Evolutionary conservation across 2,113 vertebrate species (phyloP).

Genomic region (Vidua macroura): DNA sequence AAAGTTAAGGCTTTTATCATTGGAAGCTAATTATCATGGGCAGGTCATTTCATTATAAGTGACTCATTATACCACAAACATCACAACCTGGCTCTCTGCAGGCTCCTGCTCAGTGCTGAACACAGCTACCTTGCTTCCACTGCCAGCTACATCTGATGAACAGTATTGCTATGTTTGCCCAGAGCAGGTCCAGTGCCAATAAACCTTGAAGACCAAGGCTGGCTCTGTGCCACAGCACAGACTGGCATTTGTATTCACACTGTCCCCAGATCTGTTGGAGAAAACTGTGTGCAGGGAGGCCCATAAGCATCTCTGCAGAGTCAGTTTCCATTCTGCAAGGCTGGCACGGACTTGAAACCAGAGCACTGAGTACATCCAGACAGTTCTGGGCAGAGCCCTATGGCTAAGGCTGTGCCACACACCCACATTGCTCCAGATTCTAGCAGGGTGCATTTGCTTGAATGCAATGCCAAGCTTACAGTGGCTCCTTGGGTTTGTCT

Average conservation of each 20-base stretch:
- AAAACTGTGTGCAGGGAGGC: background rate
- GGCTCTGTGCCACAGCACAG: background rate
- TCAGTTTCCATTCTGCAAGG: background rate
- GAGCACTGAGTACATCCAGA: accelerated
- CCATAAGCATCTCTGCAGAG: background rate
- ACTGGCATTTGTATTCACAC: background rate
- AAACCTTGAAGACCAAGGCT: background rate
- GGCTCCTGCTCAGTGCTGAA: background rate
- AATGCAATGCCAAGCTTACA: background rate
- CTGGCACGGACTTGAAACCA: background rate
- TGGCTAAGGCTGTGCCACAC: background rate
- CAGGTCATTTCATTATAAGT: background rate
- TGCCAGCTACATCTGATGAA: background rate
- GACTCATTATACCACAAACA: background rate
- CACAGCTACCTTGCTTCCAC: background rate
- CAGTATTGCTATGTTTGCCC: background rate
- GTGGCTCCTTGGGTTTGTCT: background rate
- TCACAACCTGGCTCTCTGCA: background rate
- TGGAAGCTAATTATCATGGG: background rate
- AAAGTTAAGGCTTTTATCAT: background rate
- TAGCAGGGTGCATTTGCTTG: background rate
- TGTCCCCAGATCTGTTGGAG: background rate
- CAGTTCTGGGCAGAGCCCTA: background rate
- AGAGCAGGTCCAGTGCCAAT: background rate
- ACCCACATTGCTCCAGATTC: background rate